These are phyloP conservation scores for Intellagama lesueurii DNA, from an alignment of 2,797 vertebrate species.

Conservation along the genomic window DNA sequence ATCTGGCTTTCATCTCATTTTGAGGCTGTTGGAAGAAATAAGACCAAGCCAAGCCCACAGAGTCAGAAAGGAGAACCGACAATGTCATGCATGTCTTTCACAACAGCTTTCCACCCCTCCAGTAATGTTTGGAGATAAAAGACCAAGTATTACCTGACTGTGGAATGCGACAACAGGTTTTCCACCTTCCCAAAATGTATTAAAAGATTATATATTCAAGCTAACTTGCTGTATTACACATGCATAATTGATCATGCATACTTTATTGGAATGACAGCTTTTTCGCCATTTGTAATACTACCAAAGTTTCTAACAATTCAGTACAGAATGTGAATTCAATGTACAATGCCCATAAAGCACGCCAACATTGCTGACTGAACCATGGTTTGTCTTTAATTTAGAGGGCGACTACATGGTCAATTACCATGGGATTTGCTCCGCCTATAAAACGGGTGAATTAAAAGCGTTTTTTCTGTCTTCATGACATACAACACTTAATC, in stretches of 20 bases:
- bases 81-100: not conserved
- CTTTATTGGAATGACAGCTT: not conserved
- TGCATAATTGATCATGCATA: not conserved
- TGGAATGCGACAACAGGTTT: not conserved
- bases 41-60: constrained; percentile 37
- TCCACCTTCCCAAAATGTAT: not conserved
- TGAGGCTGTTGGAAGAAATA: constrained; percentile 62
- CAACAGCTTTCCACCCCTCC: not conserved
- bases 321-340: not conserved
- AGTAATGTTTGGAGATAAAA: not conserved
- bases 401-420: no score
- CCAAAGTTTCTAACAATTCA: not conserved
- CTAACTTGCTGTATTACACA: not conserved
- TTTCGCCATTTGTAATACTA: not conserved
- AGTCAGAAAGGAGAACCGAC: constrained; percentile 49
- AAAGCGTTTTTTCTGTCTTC: no score
- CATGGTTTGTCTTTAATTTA: not conserved
- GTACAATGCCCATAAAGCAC: not conserved
- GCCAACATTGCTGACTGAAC: not conserved
- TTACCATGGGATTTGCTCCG: no score
- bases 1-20: constrained; percentile 56
- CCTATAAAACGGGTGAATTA: no score
- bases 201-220: not conserved
- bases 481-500: no score
- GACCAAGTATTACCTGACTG: not conserved